A percentile compares a stretch with the other conserved stretches of the same genome.
phyloP scores from a whole-genome alignment of 2,888 invertebrate genomes.

The Gryllus longicercus region DNA sequence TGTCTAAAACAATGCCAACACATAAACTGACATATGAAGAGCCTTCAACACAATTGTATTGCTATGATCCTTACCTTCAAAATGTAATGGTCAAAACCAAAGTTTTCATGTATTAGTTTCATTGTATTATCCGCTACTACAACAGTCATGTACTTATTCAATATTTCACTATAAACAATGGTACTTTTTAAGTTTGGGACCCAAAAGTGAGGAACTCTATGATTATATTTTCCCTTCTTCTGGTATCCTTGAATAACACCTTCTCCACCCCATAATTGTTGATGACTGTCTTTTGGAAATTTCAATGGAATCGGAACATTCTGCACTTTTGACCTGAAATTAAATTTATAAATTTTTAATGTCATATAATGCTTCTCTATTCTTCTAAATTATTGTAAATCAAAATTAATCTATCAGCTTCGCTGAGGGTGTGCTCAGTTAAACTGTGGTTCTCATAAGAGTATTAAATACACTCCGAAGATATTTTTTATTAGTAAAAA shows the following conservation, averaged over 20 bases:
- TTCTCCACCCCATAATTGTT: conserved; percentile 96
- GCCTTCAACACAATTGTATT: neutral
- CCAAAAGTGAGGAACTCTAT: conserved; percentile 83
- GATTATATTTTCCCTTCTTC: conserved; percentile 56
- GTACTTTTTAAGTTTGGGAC: conserved; percentile 74
- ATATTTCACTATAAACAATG: conserved; percentile 85
- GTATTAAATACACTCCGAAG: too few species aligned
- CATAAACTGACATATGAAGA: neutral
- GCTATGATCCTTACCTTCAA: conserved; percentile 59
- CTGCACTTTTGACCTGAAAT: conserved; percentile 61
- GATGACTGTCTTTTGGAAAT: conserved; percentile 73
- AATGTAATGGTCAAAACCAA: conserved; percentile 93
- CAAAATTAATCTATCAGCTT: too few species aligned
- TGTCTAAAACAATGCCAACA: conserved; percentile 57
- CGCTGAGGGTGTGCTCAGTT: too few species aligned
- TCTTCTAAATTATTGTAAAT: too few species aligned
- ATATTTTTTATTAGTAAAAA: too few species aligned
- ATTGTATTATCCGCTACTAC: conserved; percentile 81
- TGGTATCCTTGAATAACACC: conserved; percentile 84
- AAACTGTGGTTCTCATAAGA: too few species aligned
- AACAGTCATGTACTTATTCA: conserved; percentile 78
- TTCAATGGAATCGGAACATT: conserved; percentile 72
- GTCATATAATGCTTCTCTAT: neutral
- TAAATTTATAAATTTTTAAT: conserved; percentile 29
- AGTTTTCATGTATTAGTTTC: conserved; percentile 78